Evolutionary conservation across 2,888 invertebrate genomes (phyloP).

Genomic region (Caenorhabditis auriculariae): DNA sequence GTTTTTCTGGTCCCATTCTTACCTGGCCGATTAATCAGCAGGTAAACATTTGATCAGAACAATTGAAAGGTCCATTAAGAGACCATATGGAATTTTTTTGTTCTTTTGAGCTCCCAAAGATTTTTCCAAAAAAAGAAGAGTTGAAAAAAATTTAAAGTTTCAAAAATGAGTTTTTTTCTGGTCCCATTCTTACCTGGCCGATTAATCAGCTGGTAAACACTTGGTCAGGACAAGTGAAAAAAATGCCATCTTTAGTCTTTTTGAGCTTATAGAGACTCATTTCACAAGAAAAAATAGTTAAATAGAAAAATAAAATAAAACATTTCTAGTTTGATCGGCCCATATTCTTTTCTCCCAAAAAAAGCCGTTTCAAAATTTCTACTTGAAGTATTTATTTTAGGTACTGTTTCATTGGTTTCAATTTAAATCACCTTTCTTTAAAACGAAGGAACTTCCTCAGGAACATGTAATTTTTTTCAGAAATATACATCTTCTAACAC

Average conservation of each 20-base stretch:
- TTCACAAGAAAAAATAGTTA: not conserved
- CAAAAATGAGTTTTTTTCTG: slow-evolving; percentile 74
- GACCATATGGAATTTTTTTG: not conserved
- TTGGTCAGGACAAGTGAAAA: not conserved
- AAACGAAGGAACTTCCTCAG: too few species aligned
- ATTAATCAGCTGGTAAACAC: slow-evolving; percentile 64
- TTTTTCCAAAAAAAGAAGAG: not conserved
- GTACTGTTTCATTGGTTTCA: too few species aligned
- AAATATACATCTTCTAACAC: too few species aligned
- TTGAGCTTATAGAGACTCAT: not conserved
- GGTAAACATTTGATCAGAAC: slow-evolving; percentile 9
- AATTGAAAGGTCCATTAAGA: too few species aligned
- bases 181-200: slow-evolving; percentile 85
- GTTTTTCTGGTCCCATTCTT: slow-evolving; percentile 85
- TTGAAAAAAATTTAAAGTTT: not conserved
- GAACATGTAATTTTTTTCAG: too few species aligned
- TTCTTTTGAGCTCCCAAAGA: not conserved
- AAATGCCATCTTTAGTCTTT: not conserved
- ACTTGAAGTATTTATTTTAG: too few species aligned
- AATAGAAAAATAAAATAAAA: not conserved
- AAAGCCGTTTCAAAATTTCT: too few species aligned
- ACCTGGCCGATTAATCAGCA: slow-evolving; percentile 74
- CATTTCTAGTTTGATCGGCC: too few species aligned
- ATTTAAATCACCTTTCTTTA: too few species aligned
- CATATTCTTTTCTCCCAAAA: too few species aligned